Evolutionary conservation across 1,140 invertebrate genomes (phyloP), one percentile per base, ranked within the genome.

Genomic region (Acarapis woodi): DNA sequence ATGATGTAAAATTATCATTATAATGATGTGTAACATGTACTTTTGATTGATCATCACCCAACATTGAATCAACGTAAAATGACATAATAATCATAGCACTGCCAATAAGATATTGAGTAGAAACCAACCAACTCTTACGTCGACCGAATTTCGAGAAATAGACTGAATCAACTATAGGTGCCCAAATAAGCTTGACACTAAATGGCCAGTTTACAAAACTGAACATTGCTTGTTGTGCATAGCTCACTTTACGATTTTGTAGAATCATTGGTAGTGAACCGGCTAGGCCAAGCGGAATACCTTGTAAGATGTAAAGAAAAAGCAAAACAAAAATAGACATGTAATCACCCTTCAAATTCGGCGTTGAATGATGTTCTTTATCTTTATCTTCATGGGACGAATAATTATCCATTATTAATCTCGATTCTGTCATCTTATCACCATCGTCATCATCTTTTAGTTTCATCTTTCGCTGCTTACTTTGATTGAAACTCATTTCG

Each of bases 171-270:
- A 97, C 85, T 48, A 97, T 66, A 2, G 90, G 90, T 3, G 90
- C 93, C 93, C 90, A 99, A 30, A 99, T 51, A 20, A 97, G 56
- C 59, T 99, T 99, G 14, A 97, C 59, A 54, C 79, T 85, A 51
- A 94, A 99, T 2, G 93, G 93, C 90, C 90, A 99, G 47, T 71
- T 71, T 0, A 83, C 83, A 51, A 97, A 87, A 59, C 83, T 93
- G 53, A 97, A 99, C 52, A 88, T 68, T n/a, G 90, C 90, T 69
- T 97, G 68, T 28, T 88, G 70, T 46, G 71, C 73, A 51, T 90
- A 93, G 31, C 71, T 79, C 34, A 83, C 72, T 40, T 77, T 70
- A 46, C 72, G 64, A 54, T 85, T 83, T 53, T 85, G 78, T 32
- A 99, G 59, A 30, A 97, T 62, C 71, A 97, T 83, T 3, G 90